phyloP scores from a whole-genome alignment of 1,140 invertebrate genomes.

The Aphis gossypii region DNA sequence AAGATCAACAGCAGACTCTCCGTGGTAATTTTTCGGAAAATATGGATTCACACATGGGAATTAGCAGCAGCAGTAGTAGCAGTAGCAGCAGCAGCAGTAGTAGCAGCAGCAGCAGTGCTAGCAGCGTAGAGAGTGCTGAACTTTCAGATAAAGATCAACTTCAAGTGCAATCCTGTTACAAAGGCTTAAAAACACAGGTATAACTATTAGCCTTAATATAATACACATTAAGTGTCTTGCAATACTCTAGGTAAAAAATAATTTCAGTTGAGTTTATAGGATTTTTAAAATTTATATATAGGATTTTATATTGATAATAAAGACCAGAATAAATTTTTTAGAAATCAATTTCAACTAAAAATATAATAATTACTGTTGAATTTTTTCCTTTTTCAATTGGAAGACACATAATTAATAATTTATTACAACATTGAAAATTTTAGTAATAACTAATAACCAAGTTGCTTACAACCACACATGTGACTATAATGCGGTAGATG shows the following conservation, averaged over 20 bases:
- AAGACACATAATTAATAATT: background rate
- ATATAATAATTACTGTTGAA: background rate
- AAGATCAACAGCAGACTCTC: background rate
- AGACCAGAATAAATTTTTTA: background rate
- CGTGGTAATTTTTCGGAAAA: slow-evolving; percentile 10
- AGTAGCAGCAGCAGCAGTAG: slow-evolving; percentile 36
- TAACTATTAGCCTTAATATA: slow-evolving; percentile 60
- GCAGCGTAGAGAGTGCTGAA: slow-evolving; percentile 60
- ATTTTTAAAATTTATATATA: background rate
- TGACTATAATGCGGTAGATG: background rate
- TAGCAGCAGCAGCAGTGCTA: slow-evolving; percentile 58
- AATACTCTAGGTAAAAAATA: background rate
- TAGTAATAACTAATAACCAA: background rate
- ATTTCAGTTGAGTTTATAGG: background rate
- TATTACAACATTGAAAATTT: background rate
- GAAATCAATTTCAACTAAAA: background rate
- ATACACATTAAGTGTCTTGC: background rate
- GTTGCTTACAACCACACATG: background rate
- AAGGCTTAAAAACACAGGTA: slow-evolving; percentile 78
- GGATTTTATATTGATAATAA: background rate
- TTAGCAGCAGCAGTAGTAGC: slow-evolving; percentile 48
- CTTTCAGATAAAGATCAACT: slow-evolving; percentile 75
- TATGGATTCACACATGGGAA: slow-evolving; percentile 51
- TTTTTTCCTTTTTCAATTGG: background rate
- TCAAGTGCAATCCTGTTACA: slow-evolving; percentile 82